phyloP scores from a whole-genome alignment of 2,113 vertebrate genomes.

The Baryphthengus martii region DNA sequence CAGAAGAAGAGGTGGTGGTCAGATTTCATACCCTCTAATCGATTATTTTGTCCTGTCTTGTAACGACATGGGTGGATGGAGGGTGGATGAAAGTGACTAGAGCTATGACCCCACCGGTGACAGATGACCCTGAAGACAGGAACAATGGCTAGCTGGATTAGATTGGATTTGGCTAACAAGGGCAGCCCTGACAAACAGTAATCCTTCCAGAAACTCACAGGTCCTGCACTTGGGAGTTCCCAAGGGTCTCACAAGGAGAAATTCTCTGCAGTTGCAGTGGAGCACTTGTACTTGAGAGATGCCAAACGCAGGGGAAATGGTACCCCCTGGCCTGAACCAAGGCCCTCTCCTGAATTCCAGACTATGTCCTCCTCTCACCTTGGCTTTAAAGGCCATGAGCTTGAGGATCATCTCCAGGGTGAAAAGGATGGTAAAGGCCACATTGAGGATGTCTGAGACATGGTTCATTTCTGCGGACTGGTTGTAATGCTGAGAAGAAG shows the following conservation, averaged over 20 bases:
- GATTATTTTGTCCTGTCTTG: background rate
- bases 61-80: background rate
- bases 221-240: background rate
- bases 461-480: constrained; percentile 92
- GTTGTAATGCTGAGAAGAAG: constrained; percentile 85
- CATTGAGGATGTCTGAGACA: constrained; percentile 88
- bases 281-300: background rate
- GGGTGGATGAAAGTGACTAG: background rate
- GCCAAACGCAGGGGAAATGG: background rate
- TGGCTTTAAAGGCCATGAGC: constrained; percentile 94
- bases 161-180: background rate
- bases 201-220: background rate
- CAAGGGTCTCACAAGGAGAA: background rate
- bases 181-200: background rate
- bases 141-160: background rate
- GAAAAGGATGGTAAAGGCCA: constrained; percentile 95
- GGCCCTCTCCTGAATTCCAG: background rate
- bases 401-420: constrained; percentile 96
- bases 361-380: constrained; percentile 71
- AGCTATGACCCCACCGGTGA: background rate
- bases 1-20: background rate
- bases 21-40: background rate
- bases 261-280: background rate
- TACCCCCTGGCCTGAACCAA: background rate
- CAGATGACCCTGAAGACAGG: background rate